Conservation (phyloP, 2,797 vertebrate species). For the Ceyx erithaca region DNA sequence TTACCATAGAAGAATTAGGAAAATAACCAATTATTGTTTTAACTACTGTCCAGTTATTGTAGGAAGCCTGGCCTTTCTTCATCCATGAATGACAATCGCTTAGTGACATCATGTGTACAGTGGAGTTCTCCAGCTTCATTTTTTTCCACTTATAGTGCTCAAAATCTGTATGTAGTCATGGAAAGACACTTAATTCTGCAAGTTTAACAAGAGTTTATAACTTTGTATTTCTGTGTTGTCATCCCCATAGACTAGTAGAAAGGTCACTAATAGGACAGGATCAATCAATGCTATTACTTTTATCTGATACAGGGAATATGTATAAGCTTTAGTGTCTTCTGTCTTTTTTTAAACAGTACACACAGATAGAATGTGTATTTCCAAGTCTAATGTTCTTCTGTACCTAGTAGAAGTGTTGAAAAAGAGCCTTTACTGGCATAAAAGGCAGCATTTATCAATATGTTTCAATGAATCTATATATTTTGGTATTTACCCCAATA, state of each 20-base stretch:
- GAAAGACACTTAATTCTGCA: no score
- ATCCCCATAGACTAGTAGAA: background rate
- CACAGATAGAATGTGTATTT: background rate
- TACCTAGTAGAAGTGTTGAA: conserved; percentile 40
- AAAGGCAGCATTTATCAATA: conserved; percentile 29
- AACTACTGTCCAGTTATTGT: no score
- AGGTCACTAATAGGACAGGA: background rate
- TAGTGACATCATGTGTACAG: no score
- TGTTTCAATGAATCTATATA: background rate
- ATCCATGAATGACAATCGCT: no score
- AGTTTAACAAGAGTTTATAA: no score
- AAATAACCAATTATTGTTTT: no score
- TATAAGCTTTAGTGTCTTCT: background rate
- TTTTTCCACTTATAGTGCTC: no score
- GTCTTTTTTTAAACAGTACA: background rate
- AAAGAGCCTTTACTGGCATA: conserved; percentile 27
- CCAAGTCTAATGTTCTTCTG: conserved; percentile 24
- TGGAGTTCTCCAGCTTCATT: no score
- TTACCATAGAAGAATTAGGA: no score
- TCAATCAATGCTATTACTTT: background rate
- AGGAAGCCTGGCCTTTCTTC: no score
- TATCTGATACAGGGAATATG: background rate
- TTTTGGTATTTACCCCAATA: conserved; percentile 15
- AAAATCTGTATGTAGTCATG: no score
- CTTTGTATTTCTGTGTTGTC: background rate